phyloP scores from a whole-genome alignment of 2,888 invertebrate species.

The Agriotes lineatus region DNA sequence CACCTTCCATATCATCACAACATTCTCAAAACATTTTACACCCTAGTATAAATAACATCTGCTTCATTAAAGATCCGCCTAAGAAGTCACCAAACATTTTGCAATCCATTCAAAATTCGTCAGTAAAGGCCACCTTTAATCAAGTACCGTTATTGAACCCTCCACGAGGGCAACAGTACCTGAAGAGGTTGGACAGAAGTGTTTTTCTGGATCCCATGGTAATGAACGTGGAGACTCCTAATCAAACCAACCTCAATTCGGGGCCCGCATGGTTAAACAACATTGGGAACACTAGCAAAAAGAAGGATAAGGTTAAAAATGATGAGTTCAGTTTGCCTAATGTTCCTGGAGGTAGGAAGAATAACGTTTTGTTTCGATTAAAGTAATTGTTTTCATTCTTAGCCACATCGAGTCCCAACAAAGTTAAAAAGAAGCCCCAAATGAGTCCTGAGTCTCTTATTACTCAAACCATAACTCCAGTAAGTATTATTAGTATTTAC shows the following conservation, averaged over 20 bases:
- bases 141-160: conserved; percentile 57
- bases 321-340: conserved; percentile 73
- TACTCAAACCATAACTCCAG: conserved; percentile 34
- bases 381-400: background rate
- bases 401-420: conserved; percentile 21
- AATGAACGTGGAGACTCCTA: conserved; percentile 54
- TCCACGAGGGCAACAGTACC: conserved; percentile 54
- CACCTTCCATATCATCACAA: conserved; percentile 53
- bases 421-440: conserved; percentile 32
- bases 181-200: conserved; percentile 59
- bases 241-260: conserved; percentile 37
- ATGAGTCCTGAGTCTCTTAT: conserved; percentile 37
- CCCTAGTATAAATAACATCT: conserved; percentile 63
- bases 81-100: conserved; percentile 59
- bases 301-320: conserved; percentile 53
- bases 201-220: conserved; percentile 48
- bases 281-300: conserved; percentile 49
- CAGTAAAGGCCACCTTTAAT: conserved; percentile 50
- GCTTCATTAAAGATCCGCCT: conserved; percentile 56
- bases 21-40: conserved; percentile 58
- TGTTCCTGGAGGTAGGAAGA: conserved; percentile 71
- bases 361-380: background rate
- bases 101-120: conserved; percentile 53
- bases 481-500: conserved; percentile 33
- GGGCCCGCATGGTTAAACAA: conserved; percentile 54